Conservation (phyloP, 1,140 invertebrate species). For the Diachasma alloeum region DNA sequence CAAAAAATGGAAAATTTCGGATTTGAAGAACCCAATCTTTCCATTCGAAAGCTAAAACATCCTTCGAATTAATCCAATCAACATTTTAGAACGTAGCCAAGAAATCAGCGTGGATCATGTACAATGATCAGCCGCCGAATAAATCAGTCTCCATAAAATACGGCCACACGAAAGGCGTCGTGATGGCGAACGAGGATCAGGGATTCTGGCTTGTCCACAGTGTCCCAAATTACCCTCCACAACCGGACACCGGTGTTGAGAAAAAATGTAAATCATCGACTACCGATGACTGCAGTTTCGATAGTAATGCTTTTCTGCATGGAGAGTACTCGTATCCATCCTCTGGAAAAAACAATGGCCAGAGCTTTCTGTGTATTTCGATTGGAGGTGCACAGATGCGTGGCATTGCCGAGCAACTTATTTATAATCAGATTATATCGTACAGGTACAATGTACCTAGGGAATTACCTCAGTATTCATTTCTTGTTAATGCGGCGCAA, state of each 20-base stretch:
- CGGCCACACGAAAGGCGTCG: slow-evolving; percentile 87
- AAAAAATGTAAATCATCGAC: slow-evolving; percentile 32
- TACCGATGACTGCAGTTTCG: neutral
- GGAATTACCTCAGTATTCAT: slow-evolving; percentile 65
- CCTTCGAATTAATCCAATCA: neutral
- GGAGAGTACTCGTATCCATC: slow-evolving; percentile 77
- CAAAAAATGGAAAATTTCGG: neutral
- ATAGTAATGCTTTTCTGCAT: slow-evolving; percentile 26
- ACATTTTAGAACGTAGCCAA: slow-evolving; percentile 39
- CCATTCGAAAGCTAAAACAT: too few relatives aligned
- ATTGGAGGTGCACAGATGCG: slow-evolving; percentile 72
- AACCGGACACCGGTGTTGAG: slow-evolving; percentile 54
- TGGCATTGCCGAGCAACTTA: slow-evolving; percentile 75
- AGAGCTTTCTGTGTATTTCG: slow-evolving; percentile 87
- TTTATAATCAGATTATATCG: slow-evolving; percentile 79
- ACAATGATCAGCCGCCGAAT: slow-evolving; percentile 84
- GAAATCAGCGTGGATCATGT: slow-evolving; percentile 72
- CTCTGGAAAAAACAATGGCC: slow-evolving; percentile 79
- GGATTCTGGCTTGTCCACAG: slow-evolving; percentile 94
- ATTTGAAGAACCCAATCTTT: neutral
- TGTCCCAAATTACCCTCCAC: slow-evolving; percentile 82
- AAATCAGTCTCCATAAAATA: slow-evolving; percentile 62
- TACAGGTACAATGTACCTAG: slow-evolving; percentile 70
- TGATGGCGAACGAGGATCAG: slow-evolving; percentile 74
- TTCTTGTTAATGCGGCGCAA: slow-evolving; percentile 71